Base-by-base conservation (phyloP, 2,797 vertebrate genomes). In the Platyrinchus mystaceus region DNA sequence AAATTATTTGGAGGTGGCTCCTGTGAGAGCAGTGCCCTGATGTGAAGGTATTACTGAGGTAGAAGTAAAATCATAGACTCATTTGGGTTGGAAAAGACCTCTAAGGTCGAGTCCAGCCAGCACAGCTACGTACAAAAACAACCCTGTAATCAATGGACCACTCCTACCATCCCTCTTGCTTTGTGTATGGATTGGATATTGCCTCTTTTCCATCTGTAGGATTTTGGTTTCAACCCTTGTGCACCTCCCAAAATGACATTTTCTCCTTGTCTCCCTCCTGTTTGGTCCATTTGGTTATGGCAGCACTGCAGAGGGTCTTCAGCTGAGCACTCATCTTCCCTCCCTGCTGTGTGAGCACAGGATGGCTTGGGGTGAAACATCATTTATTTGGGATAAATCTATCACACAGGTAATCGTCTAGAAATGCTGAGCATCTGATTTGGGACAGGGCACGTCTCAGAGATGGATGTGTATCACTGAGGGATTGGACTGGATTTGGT, bases 101-200 rank as follows among this genome's bases (percentile, higher is more conserved):
- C 47, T 75, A 63, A 75, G 41, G 17, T 62, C 56, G 23, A 76
- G 3, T 82, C 49, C 43, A 56, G 15, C 36, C 78, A 76, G 64
- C 43, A 30, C 27, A 56, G 36, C 55, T n/a, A 14, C 18, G 22
- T 60, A 16, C 26, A 39, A 4, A 85, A 82, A 53, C 21, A 30
- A 18, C 59, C 21, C 37, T 74, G 37, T 37, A 30, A 69, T 84
- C 22, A 26, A 14, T 30, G 5, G 23, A 20, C 27, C 19, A 10
- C 44, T 76, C 1, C 0, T 46, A 77, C 15, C 14, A 14, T 56
- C 49, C 19, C 46, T 56, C 13, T 43, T 67, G 36, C n/a, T 85
- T 47, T 52, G 23, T 49, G 58, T 34, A 0, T 6, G 0, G n/a
- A 0, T 36, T 55, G 12, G 24, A 14, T 24, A 2, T 28, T 41